Evolutionary conservation across 2,797 vertebrate genomes (phyloP).

Genomic region (Gymnodraco acuticeps): DNA sequence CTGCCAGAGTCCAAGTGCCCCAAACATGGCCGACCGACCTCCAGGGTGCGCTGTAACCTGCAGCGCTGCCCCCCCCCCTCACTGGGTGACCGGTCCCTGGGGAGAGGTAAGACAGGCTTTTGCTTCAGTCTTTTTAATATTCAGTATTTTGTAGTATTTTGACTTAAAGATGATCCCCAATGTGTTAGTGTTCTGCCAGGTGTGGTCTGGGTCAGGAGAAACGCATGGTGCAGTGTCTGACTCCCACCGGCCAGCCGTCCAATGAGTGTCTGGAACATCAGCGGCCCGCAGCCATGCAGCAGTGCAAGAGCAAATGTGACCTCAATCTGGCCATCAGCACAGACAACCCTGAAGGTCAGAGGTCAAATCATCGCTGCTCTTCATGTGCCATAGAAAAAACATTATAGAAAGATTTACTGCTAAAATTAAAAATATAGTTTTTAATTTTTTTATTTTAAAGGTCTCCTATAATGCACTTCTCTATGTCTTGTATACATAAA

Average conservation of each 20-base stretch:
- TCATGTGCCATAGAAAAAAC: conserved; percentile 22
- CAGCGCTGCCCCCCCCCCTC: conserved; percentile 95
- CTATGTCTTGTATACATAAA: too few relatives aligned
- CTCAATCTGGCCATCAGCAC: conserved; percentile 83
- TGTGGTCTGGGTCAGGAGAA: conserved; percentile 95
- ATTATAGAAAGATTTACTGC: background rate
- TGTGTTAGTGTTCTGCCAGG: conserved; percentile 90
- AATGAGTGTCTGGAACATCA: conserved; percentile 89
- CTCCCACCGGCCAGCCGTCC: conserved; percentile 90
- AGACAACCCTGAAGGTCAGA: conserved; percentile 94
- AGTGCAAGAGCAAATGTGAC: conserved; percentile 95
- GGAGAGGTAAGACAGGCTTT: conserved; percentile 87
- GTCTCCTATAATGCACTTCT: too few relatives aligned
- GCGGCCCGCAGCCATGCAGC: conserved; percentile 89
- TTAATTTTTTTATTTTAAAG: too few relatives aligned
- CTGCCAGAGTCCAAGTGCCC: conserved; percentile 89
- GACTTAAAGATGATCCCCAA: background rate
- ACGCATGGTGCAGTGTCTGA: conserved; percentile 91
- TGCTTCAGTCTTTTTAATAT: conserved; percentile 2
- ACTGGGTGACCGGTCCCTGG: conserved; percentile 95
- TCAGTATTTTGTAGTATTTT: background rate
- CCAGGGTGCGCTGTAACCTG: conserved; percentile 95
- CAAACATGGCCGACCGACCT: conserved; percentile 89
- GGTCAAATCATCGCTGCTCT: conserved; percentile 26
- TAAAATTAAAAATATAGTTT: background rate